phyloP scores from a whole-genome alignment of 1,140 invertebrate species.

The Pachyrhynchus sulphureomaculatus region DNA sequence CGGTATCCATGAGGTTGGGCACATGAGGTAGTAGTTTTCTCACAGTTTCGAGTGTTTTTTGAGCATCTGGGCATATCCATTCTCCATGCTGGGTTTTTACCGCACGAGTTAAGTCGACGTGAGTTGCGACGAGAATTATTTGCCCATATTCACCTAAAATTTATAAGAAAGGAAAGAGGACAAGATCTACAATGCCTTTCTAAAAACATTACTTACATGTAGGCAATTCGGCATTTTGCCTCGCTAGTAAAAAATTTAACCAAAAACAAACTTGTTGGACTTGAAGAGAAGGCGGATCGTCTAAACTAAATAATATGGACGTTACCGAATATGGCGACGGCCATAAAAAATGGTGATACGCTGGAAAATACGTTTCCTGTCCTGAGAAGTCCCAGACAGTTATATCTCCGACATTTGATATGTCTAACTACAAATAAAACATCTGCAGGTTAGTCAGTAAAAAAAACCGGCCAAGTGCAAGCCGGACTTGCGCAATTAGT shows the following conservation, averaged over 20 bases:
- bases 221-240: slow-evolving; percentile 63
- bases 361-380: slow-evolving; percentile 74
- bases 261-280: slow-evolving; percentile 77
- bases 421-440: slow-evolving; percentile 54
- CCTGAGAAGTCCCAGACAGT: slow-evolving; percentile 84
- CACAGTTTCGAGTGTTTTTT: slow-evolving; percentile 57
- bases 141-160: slow-evolving; percentile 59
- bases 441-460: no score
- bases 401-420: slow-evolving; percentile 62
- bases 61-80: slow-evolving; percentile 60
- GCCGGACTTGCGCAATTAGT: no score
- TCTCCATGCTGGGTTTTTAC: slow-evolving; percentile 58
- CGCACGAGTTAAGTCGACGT: slow-evolving; percentile 61
- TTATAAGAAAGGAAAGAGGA: no score
- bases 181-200: no score
- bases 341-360: slow-evolving; percentile 63
- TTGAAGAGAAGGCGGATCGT: slow-evolving; percentile 71
- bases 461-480: no score
- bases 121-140: slow-evolving; percentile 67
- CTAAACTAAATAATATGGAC: slow-evolving; percentile 72
- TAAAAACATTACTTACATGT: slow-evolving; percentile 58
- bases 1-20: slow-evolving; percentile 42
- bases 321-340: slow-evolving; percentile 51
- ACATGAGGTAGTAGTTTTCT: slow-evolving; percentile 47
- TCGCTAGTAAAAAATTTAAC: slow-evolving; percentile 76